These are phyloP conservation scores for Rhynchomys soricoides DNA, from an alignment of 2,113 vertebrate genomes.

Conservation along the genomic window DNA sequence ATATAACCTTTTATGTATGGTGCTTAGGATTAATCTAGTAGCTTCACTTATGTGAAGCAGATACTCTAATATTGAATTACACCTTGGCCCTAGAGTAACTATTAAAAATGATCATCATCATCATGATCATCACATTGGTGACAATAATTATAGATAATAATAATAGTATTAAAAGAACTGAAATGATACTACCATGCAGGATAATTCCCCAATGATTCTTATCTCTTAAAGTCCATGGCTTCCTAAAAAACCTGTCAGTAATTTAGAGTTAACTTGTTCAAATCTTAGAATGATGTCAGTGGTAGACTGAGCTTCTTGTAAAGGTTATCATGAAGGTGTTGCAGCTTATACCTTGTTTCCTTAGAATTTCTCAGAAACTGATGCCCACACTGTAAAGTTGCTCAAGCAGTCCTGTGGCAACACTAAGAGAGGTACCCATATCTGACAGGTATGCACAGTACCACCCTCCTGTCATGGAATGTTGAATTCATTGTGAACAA, in stretches of 20 bases:
- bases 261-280: neutral
- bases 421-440: neutral
- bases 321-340: neutral
- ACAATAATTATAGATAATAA: neutral
- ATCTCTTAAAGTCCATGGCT: neutral
- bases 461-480: too few relatives aligned
- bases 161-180: neutral
- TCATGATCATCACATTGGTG: neutral
- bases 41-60: too few relatives aligned
- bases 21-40: neutral
- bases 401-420: too few relatives aligned
- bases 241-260: neutral
- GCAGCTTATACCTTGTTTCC: neutral
- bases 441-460: fast-evolving
- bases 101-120: neutral
- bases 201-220: neutral
- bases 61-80: neutral
- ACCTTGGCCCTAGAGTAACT: neutral
- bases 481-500: neutral
- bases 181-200: neutral
- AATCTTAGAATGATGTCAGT: neutral
- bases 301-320: neutral
- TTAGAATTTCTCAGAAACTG: neutral
- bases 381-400: neutral
- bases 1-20: neutral